phyloP scores from a whole-genome alignment of 2,888 invertebrate genomes.

The Electrophaes corylata region DNA sequence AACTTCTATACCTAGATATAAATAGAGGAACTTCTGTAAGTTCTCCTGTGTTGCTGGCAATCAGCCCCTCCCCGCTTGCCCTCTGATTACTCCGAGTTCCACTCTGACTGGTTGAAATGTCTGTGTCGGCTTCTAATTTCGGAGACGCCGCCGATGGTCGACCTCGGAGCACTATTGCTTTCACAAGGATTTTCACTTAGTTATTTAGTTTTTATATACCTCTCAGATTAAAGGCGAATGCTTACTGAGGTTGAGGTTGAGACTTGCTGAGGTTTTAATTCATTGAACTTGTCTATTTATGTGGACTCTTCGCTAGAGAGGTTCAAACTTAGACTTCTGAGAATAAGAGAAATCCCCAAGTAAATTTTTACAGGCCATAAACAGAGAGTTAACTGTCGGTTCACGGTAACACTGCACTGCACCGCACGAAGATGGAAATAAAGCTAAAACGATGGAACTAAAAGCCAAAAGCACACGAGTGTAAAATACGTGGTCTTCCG shows the following conservation, averaged over 20 bases:
- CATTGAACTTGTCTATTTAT: neutral
- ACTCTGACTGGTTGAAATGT: slow-evolving; percentile 64
- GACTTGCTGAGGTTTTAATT: neutral
- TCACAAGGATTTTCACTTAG: slow-evolving; percentile 49
- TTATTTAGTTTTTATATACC: slow-evolving; percentile 41
- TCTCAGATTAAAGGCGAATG: slow-evolving; percentile 40
- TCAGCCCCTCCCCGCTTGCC: slow-evolving; percentile 45
- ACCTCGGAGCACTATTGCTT: slow-evolving; percentile 58
- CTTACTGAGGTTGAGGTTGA: neutral
- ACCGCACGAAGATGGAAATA: slow-evolving; percentile 40
- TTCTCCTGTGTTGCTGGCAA: slow-evolving; percentile 49
- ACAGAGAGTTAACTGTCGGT: slow-evolving; percentile 18
- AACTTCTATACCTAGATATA: neutral
- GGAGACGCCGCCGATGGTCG: slow-evolving; percentile 59
- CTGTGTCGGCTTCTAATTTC: slow-evolving; percentile 70
- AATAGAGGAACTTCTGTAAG: neutral
- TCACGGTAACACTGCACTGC: slow-evolving; percentile 18
- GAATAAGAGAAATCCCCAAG: neutral
- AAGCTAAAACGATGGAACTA: slow-evolving; percentile 50
- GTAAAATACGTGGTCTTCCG: slow-evolving; percentile 54
- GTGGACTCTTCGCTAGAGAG: neutral
- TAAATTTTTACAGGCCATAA: slow-evolving; percentile 17
- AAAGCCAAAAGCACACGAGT: slow-evolving; percentile 52
- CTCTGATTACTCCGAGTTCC: slow-evolving; percentile 31
- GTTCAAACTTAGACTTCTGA: neutral